phyloP scores from a whole-genome alignment of 2,113 vertebrate species.

The Chloebia gouldiae region DNA sequence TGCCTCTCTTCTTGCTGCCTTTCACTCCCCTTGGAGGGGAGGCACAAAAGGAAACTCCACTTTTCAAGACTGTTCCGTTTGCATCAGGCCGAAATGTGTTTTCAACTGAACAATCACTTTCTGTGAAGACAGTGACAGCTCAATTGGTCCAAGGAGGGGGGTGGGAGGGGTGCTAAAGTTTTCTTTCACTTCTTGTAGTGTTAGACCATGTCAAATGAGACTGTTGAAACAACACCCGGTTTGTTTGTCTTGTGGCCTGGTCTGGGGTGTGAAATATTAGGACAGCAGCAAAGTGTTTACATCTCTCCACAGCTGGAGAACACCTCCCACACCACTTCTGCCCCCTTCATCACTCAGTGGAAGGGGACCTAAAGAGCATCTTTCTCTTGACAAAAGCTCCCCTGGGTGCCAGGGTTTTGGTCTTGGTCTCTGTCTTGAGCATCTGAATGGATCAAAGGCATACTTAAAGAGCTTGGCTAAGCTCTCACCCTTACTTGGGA shows the following conservation, averaged over 20 bases:
- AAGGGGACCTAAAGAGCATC: background rate
- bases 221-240: background rate
- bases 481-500: background rate
- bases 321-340: background rate
- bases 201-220: constrained; percentile 42
- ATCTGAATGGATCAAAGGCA: constrained; percentile 14
- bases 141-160: constrained; percentile 15
- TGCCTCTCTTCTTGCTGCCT: background rate
- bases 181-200: constrained; percentile 31
- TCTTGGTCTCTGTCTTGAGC: background rate
- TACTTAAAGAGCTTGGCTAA: constrained; percentile 8
- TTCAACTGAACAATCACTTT: constrained; percentile 39
- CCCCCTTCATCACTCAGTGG: background rate
- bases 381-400: background rate
- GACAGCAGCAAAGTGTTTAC: background rate
- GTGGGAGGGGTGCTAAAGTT: background rate
- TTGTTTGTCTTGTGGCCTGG: background rate
- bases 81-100: constrained; percentile 3
- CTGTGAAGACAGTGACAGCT: constrained; percentile 49
- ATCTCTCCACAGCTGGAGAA: background rate
- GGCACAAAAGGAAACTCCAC: constrained; percentile 35
- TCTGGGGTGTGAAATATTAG: constrained; percentile 6
- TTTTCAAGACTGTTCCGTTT: constrained; percentile 28
- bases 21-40: background rate
- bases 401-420: background rate